Conservation (phyloP, 2,888 invertebrate genomes). For the Caenorhabditis becei region DNA sequence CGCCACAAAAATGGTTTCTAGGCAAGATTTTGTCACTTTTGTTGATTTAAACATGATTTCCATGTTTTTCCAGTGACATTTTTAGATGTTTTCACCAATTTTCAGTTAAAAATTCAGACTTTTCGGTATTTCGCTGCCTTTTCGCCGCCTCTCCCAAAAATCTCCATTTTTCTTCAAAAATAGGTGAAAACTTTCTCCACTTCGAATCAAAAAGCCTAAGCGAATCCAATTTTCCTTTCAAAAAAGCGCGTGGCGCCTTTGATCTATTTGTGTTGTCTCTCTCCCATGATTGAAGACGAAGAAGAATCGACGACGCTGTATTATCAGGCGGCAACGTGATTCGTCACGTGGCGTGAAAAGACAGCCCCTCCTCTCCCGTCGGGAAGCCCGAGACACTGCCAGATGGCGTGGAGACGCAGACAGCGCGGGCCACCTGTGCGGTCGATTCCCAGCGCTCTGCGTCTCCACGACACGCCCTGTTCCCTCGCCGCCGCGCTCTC, state of each 20-base stretch:
- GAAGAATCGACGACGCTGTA: conserved; percentile 22
- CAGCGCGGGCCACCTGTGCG: conserved; percentile 32
- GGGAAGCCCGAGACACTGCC: conserved; percentile 22
- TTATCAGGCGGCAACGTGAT: conserved; percentile 59
- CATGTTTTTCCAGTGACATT: too few relatives aligned
- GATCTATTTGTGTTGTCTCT: conserved; percentile 18
- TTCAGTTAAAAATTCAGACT: too few relatives aligned
- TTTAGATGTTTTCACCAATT: too few relatives aligned
- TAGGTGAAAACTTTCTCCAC: too few relatives aligned
- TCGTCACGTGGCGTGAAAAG: conserved; percentile 52
- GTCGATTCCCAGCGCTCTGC: conserved; percentile 12
- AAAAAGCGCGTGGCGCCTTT: conserved; percentile 14
- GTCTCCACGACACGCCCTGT: conserved; percentile 9
- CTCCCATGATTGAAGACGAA: conserved; percentile 16
- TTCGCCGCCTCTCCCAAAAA: too few relatives aligned
- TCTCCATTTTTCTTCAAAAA: too few relatives aligned
- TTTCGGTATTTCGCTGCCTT: too few relatives aligned
- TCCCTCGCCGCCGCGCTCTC: conserved; percentile 22
- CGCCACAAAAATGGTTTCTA: too few relatives aligned
- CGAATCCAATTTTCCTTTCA: neutral
- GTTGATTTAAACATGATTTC: too few relatives aligned
- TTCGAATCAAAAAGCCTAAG: too few relatives aligned
- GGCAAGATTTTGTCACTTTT: too few relatives aligned
- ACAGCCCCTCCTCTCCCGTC: conserved; percentile 13
- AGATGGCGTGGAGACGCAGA: conserved; percentile 34